These are phyloP conservation scores for Elaphurus davidianus DNA, from an alignment of 2,113 vertebrate genomes.

Conservation along the genomic window DNA sequence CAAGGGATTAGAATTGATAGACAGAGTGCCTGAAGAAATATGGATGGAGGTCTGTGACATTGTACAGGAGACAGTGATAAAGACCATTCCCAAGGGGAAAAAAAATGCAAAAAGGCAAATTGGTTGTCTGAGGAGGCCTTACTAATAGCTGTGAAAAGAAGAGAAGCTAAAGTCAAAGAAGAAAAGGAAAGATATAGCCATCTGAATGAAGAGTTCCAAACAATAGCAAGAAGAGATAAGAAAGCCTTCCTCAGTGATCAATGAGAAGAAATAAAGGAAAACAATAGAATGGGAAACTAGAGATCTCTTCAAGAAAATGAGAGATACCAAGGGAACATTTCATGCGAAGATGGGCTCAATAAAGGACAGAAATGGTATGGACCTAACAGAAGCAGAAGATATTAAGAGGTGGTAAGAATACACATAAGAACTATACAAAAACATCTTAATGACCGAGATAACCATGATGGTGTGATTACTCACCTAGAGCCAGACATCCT, in stretches of 20 bases:
- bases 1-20: not conserved
- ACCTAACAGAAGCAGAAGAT: not conserved
- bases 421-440: not conserved
- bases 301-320: not conserved
- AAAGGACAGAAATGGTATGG: not conserved
- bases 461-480: not conserved
- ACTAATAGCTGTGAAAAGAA: not conserved
- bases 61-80: not conserved
- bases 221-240: not conserved
- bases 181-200: not conserved
- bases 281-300: not conserved
- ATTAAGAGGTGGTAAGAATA: not conserved
- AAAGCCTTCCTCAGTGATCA: not conserved
- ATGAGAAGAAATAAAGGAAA: not conserved
- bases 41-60: not conserved
- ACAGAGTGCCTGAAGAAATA: not conserved
- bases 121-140: not conserved
- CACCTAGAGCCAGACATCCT: not conserved
- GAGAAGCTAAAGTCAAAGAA: not conserved
- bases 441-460: not conserved
- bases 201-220: not conserved
- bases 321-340: not conserved
- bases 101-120: not conserved
- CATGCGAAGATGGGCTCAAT: not conserved
- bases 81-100: not conserved